Conservation (phyloP, 1,140 invertebrate species). For the Coptotermes formosanus region DNA sequence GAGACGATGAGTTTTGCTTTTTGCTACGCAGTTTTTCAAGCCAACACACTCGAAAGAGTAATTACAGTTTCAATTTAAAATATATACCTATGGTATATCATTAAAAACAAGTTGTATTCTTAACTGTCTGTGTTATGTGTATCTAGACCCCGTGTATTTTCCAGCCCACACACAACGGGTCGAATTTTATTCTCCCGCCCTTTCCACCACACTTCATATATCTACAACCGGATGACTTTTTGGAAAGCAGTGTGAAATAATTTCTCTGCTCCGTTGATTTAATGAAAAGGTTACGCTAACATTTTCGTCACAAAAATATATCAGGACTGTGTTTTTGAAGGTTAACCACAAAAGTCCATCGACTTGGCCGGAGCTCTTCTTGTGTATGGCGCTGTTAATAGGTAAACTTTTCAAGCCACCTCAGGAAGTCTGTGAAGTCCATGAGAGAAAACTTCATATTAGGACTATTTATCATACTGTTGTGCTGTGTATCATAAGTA, state of each 20-base stretch:
- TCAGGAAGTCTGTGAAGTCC: too few relatives aligned
- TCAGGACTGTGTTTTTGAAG: slow-evolving; percentile 4
- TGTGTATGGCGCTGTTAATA: not conserved
- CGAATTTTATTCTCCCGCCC: not conserved
- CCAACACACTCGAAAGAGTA: too few relatives aligned
- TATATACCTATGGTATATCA: too few relatives aligned
- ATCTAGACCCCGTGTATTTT: too few relatives aligned
- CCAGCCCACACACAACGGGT: not conserved
- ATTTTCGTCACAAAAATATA: slow-evolving; percentile 10
- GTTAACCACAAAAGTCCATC: not conserved
- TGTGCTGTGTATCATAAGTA: too few relatives aligned
- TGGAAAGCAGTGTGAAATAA: slow-evolving; percentile 1
- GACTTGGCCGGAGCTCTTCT: not conserved
- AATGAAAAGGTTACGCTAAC: slow-evolving; percentile 18
- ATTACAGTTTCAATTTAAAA: too few relatives aligned
- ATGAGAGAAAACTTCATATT: too few relatives aligned
- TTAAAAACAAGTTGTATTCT: too few relatives aligned
- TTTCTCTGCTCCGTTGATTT: slow-evolving; percentile 1
- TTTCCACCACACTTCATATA: not conserved
- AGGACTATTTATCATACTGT: too few relatives aligned
- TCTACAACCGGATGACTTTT: not conserved
- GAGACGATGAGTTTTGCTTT: not conserved
- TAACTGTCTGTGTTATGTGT: too few relatives aligned
- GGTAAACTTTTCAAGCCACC: too few relatives aligned
- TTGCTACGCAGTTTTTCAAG: not conserved